These are phyloP conservation scores for Caenorhabditis brenneri DNA, from an alignment of 1,140 invertebrate genomes.

Conservation along the genomic window DNA sequence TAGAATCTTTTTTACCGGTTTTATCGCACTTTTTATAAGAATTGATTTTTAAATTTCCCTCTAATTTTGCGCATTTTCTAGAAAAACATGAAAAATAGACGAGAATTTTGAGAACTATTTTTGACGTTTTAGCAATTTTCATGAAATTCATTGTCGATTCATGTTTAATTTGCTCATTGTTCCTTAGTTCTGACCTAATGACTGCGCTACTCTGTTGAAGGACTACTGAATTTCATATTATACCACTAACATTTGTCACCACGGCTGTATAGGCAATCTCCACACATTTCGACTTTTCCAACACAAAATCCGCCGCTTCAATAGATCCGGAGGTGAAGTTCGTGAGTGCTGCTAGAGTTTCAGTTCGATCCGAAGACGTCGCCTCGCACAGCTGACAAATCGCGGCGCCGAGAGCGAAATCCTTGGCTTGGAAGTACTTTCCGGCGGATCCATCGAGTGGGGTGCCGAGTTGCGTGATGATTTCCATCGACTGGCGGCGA, in stretches of 20 bases:
- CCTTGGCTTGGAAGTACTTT: constrained; percentile 33
- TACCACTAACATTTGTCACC: constrained; percentile 5
- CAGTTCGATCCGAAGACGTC: constrained; percentile 32
- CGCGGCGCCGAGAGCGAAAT: constrained; percentile 29
- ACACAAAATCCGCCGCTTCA: constrained; percentile 46
- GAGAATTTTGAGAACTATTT: too few relatives aligned
- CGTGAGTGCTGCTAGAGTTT: constrained; percentile 47
- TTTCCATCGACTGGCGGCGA: constrained; percentile 32
- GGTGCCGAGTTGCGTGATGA: constrained; percentile 4
- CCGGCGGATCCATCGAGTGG: constrained; percentile 47
- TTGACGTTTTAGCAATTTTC: too few relatives aligned
- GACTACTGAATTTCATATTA: too few relatives aligned
- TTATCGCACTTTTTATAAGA: too few relatives aligned
- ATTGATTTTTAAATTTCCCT: too few relatives aligned
- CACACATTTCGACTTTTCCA: constrained; percentile 33
- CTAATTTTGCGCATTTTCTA: too few relatives aligned
- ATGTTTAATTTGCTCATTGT: too few relatives aligned
- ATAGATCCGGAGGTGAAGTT: constrained; percentile 48
- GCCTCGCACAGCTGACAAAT: constrained; percentile 49
- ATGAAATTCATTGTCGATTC: too few relatives aligned
- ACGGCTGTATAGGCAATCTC: constrained; percentile 38
- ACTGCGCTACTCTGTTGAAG: too few relatives aligned
- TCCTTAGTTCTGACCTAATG: too few relatives aligned
- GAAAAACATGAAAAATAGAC: too few relatives aligned
- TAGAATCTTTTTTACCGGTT: too few relatives aligned